Evolutionary conservation across 2,113 vertebrate species (phyloP), one percentile per base, ranked within the genome.

Genomic region (Hemibagrus wyckioides): DNA sequence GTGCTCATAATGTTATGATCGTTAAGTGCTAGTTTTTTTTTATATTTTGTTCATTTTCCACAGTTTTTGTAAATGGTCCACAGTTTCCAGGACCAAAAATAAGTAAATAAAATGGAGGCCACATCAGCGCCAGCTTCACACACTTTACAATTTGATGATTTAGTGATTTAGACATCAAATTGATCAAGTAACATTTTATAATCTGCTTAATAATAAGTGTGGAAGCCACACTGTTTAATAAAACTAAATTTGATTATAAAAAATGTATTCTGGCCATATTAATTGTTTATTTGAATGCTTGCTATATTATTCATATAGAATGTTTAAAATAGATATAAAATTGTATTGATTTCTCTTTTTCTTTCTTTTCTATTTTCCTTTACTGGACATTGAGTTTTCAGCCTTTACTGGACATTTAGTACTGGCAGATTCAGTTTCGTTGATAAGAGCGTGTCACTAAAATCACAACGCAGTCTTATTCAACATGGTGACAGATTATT

Each of bases 401-500:
- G 44, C 9, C 44, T 48, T 48, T 48, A 48, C 6, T 48, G 44
- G 44, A 48, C 44, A 48, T 48, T 48, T 36, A 30, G 28, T n/a
- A 57, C 11, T 33, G 77, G 30, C 30, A 80, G 52, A 57, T 36
- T 36, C 77, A 36, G 52, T 36, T 80, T 79, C 52, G 28, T 10
- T 52, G 41, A 76, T 48, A 59, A 82, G 59, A n/a, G n/a, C 30
- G 28, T 33, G 21, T 36, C 33, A 36, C 23, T 36, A 52, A 44
- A 25, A 57, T 86, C 41, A 80, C 85, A 77, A 69, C 56, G 21
- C 33, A 7, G 65, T 84, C 48, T 69, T 36, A 71, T 54, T 54
- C 44, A 50, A 25, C 2, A 5, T 57, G 52, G 30, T 84, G 50
- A 84, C 67, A 75, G 67, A 83, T 83, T 41, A 56, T 84, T 84